Evolutionary conservation across 2,888 invertebrate species (phyloP), one percentile per base, ranked within the genome.

Genomic region (Spisula subtruncata): DNA sequence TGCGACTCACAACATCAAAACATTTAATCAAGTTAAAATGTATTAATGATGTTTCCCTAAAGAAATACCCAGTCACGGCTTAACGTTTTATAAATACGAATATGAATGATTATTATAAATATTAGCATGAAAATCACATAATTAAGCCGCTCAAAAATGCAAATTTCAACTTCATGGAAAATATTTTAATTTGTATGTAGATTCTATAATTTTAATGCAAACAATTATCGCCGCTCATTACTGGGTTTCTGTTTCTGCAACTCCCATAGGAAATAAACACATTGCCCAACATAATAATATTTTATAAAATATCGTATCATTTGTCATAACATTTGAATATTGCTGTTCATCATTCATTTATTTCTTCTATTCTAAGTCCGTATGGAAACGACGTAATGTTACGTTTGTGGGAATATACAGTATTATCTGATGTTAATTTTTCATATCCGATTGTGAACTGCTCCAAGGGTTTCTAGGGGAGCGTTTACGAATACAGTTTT

Each of bases 241-340:
- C 60, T 25, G 25, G n/a, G 12, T 41, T 66, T n/a, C 25, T 66
- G 60, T 25, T 81, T 46, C 81, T 46, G 46, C 2, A 14, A 12
- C 18, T 48, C 81, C 81, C 46, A 81, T 10, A 81, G 51, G 46
- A 81, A 48, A 81, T 48, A 20, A 20, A 51, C 12, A 81, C 81
- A 48, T 25, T 1, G 35, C 10, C 35, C 20, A 80, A 80, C 80
- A 85, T 41, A 54, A 80, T 56, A 85, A 56, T 54, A 41, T 56
- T 85, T 80, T 80, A 80, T 54, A 2, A 32, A 51, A 48, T 56
- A 80, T 85, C 41, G 80, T 85, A 79, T 56, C 86, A 86, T 86
- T 86, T 66, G 66, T 86, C 81, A 86, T 86, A 86, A 81, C 86
- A 83, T 71, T 79, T 86, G 89, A 89, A 60, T 86, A 71, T 56